Evolutionary conservation across 2,888 invertebrate genomes (phyloP), one percentile per base, ranked within the genome.

Genomic region (Microctonus hyperodae): DNA sequence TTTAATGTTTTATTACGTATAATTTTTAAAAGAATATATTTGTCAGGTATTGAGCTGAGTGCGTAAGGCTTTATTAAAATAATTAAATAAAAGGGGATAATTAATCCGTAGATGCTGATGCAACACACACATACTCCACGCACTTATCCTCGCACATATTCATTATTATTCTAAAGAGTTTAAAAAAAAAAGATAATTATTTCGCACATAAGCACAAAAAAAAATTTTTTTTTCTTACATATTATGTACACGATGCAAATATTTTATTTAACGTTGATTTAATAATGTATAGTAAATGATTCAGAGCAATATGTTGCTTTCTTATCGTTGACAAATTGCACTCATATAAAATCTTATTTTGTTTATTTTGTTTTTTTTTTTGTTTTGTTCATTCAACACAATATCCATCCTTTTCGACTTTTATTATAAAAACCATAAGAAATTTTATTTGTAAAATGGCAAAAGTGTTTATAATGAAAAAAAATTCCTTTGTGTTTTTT

Each of bases 31-130:
- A 48, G 25, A 66, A 75, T 76, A 78, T 77, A 63, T 78, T 73
- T 81, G 81, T 79, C 75, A 76, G 80, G 81, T 78, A 79, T 75
- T 70, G 80, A 78, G 77, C 63, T 74, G 73, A 74, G 71, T 69
- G 70, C 72, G 67, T 74, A 75, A 75, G 73, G 73, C 74, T 77
- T 78, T 76, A 76, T 74, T 67, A 68, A 70, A 69, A 68, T 44
- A 16, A 37, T 37, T 1, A 37, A n/a, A n/a, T n/a, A n/a, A n/a
- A 44, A 44, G 16, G 16, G 44, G 44, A 44, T 44, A n/a, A 20
- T 44, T 44, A 9, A 16, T 44, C 9, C 20, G 6, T 3, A 44
- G 7, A 16, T 44, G 7, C 20, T 16, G 16, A 44, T 44, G 7
- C 20, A 20, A 40, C 2, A 35, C 11, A 4, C 2, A 44, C 20